Base-by-base conservation (phyloP, 2,888 invertebrate genomes). In the Drosophila nr. fundita region DNA sequence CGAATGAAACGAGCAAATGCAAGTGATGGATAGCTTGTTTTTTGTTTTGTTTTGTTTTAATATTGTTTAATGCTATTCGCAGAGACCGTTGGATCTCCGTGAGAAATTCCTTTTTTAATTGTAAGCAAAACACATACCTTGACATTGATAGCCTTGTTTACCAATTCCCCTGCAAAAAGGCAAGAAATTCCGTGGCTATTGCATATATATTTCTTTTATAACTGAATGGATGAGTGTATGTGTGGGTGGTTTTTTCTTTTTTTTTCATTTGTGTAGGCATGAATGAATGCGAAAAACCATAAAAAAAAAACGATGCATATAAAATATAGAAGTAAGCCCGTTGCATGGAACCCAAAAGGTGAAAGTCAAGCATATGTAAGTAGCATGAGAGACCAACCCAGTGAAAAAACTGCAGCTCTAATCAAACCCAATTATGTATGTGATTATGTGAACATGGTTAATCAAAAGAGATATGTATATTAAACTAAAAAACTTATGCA, bases 71-170 rank as follows among this genome's bases (percentile, higher is more conserved):
- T 68, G 64, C 36, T 78, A 68, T 78, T 73, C 40, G 8, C 40
- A 68, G 68, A 77, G 52, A 76, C 57, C 21, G 52, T 52, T 53
- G 49, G 30, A 53, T 71, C 79, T 75, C 75, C 62, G 55, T 55
- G 72, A 72, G 67, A 79, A 55, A 78, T 74, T 78, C 75, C 71
- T 80, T 82, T 80, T 78, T 76, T 69, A 82, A 87, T 78, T 87
- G 86, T 67, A 86, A 86, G 85, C 85, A 86, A 89, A 86, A 91
- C 90, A 93, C 93, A 94, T 95, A 98, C 98, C 98, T 97, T 98
- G 98, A 95, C 98, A 98, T 94, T 98, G 98, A 95, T 98, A 98
- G 94, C 98, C 98, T 95, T 98, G 98, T 94, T 98, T 98, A 93
- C 98, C 98, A 94, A 98, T 95, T 94, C 98, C 98, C 98, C 98